Evolutionary conservation across 2,113 vertebrate species (phyloP).

Genomic region (Rhinoptilus africanus): DNA sequence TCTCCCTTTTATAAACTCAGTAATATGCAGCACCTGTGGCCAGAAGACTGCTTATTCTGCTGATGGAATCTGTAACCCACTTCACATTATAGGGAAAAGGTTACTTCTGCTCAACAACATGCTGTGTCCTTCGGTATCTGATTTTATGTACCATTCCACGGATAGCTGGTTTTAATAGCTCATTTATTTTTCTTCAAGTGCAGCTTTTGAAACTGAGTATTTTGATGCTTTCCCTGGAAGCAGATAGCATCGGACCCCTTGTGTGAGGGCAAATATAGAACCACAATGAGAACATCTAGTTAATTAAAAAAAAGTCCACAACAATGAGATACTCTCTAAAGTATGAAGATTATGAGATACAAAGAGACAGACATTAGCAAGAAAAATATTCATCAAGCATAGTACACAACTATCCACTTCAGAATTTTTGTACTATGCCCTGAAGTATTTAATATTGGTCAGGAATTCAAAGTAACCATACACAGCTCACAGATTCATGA

Average conservation of each 20-base stretch:
- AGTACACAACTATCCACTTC: neutral
- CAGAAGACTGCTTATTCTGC: neutral
- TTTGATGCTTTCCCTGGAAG: constrained; percentile 9
- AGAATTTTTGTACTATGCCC: neutral
- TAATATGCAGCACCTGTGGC: neutral
- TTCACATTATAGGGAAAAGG: neutral
- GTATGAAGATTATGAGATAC: neutral
- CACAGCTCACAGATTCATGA: neutral
- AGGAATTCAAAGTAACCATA: neutral
- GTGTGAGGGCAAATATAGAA: constrained; percentile 5
- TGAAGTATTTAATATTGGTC: neutral
- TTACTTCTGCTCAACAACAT: constrained; percentile 15
- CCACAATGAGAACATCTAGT: constrained; percentile 2
- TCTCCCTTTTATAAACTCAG: neutral
- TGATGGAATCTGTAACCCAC: neutral
- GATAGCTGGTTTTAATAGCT: constrained; percentile 8
- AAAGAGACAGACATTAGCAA: neutral
- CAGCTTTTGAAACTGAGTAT: constrained; percentile 1
- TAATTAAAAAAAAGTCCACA: neutral
- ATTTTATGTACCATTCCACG: constrained; percentile 6
- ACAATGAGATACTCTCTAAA: neutral
- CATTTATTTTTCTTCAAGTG: constrained; percentile 33
- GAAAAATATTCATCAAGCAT: neutral
- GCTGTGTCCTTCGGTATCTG: neutral
- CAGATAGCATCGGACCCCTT: neutral